These are phyloP conservation scores for Vanacampus margaritifer DNA, from an alignment of 2,113 vertebrate species.

Conservation along the genomic window DNA sequence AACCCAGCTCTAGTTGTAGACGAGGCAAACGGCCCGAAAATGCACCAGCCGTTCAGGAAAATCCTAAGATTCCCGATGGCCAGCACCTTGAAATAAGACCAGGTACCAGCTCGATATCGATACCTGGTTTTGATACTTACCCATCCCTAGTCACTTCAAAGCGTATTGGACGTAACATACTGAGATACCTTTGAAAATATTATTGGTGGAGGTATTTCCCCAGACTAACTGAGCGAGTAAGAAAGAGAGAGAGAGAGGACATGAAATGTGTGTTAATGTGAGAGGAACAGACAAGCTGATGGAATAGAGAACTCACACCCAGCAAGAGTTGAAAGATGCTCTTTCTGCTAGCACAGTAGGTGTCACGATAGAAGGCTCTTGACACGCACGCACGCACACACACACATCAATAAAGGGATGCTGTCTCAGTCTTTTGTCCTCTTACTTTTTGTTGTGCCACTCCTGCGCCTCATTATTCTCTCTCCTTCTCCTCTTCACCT, in stretches of 20 bases:
- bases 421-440: slow-evolving; percentile 23
- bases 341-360: slow-evolving; percentile 2
- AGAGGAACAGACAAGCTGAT: slow-evolving; percentile 4
- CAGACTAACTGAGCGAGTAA: slow-evolving; percentile 25
- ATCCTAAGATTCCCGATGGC: too few species aligned
- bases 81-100: too few species aligned
- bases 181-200: slow-evolving; percentile 48
- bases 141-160: too few species aligned
- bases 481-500: slow-evolving; percentile 35
- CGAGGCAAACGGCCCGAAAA: too few species aligned
- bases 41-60: too few species aligned
- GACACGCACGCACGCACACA: slow-evolving; percentile 4
- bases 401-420: slow-evolving; percentile 21
- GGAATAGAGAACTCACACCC: slow-evolving; percentile 9
- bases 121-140: too few species aligned
- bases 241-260: slow-evolving; percentile 26
- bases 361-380: slow-evolving; percentile 13
- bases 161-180: neutral
- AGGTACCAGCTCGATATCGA: too few species aligned
- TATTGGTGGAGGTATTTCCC: slow-evolving; percentile 49
- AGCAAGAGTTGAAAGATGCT: slow-evolving; percentile 19
- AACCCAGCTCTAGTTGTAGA: too few species aligned
- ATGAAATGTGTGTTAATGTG: slow-evolving; percentile 32
- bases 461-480: slow-evolving; percentile 43
- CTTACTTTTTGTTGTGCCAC: slow-evolving; percentile 11